Evolutionary conservation across 2,888 invertebrate species (phyloP).

Genomic region (Electrophaes corylata): DNA sequence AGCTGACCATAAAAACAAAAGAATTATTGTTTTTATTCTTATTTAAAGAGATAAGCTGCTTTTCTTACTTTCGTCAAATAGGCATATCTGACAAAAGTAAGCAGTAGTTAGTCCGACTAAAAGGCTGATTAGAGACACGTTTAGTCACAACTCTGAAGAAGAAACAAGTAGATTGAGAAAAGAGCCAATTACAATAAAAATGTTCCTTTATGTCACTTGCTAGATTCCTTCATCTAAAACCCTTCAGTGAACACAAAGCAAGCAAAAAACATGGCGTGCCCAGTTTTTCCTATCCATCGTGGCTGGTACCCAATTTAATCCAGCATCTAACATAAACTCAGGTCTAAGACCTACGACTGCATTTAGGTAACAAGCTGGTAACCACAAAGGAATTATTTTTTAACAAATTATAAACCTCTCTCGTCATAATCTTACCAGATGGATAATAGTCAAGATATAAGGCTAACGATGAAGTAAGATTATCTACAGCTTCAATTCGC

Average conservation of each 20-base stretch:
- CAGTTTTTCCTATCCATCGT: constrained; percentile 52
- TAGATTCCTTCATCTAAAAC: constrained; percentile 16
- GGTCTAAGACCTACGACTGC: constrained; percentile 58
- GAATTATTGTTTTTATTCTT: no score
- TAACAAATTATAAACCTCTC: no score
- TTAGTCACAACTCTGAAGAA: background rate
- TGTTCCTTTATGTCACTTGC: constrained; percentile 17
- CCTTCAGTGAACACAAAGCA: constrained; percentile 13
- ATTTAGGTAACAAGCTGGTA: constrained; percentile 3
- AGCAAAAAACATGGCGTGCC: constrained; percentile 14
- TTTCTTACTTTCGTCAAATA: no score
- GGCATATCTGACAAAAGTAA: no score
- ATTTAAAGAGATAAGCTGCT: no score
- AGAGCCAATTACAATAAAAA: constrained; percentile 21
- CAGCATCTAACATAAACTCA: constrained; percentile 58
- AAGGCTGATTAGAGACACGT: background rate
- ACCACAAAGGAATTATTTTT: background rate
- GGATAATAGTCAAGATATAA: no score
- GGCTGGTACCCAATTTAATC: constrained; percentile 59
- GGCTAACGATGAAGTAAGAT: no score
- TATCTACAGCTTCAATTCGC: no score
- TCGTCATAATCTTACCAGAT: no score
- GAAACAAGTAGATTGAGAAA: background rate
- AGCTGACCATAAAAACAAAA: no score
- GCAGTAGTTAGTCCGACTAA: no score